Evolutionary conservation across 2,113 vertebrate genomes (phyloP).

Genomic region (Podocnemis expansa): DNA sequence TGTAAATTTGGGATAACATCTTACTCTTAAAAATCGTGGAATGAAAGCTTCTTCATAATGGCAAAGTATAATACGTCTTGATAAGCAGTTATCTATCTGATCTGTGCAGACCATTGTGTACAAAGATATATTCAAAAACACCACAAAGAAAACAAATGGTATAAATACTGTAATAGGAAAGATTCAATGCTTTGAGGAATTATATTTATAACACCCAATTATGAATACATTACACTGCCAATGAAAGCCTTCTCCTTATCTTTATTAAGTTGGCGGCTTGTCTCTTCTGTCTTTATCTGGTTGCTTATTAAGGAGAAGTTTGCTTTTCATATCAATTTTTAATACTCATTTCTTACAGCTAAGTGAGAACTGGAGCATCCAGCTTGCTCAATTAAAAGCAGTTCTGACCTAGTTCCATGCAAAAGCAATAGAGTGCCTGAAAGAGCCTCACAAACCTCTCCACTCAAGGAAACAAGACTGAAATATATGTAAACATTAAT

Average conservation of each 20-base stretch:
- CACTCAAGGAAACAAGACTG: constrained; percentile 34
- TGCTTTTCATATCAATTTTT: constrained; percentile 78
- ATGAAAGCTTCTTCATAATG: background rate
- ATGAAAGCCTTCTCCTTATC: constrained; percentile 46
- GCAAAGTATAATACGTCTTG: too few species aligned
- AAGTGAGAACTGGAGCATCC: constrained; percentile 64
- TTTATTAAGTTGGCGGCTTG: constrained; percentile 32
- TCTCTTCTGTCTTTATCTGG: constrained; percentile 53
- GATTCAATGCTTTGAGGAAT: background rate
- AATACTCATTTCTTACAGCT: constrained; percentile 68
- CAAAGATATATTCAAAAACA: background rate
- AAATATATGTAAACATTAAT: background rate
- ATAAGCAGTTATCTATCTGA: background rate
- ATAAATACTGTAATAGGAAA: background rate
- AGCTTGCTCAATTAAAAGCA: constrained; percentile 68
- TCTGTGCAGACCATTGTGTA: background rate
- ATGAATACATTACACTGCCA: background rate
- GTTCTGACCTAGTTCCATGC: constrained; percentile 76
- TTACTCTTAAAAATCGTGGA: background rate
- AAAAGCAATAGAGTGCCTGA: constrained; percentile 68
- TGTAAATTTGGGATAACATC: background rate
- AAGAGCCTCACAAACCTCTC: constrained; percentile 18
- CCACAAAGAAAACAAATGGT: background rate
- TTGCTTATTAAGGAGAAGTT: constrained; percentile 75
- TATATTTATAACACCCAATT: background rate